Evolutionary conservation across 2,113 vertebrate genomes (phyloP), one percentile per base, ranked within the genome.

Genomic region (Rhegmatorhina hoffmannsi): DNA sequence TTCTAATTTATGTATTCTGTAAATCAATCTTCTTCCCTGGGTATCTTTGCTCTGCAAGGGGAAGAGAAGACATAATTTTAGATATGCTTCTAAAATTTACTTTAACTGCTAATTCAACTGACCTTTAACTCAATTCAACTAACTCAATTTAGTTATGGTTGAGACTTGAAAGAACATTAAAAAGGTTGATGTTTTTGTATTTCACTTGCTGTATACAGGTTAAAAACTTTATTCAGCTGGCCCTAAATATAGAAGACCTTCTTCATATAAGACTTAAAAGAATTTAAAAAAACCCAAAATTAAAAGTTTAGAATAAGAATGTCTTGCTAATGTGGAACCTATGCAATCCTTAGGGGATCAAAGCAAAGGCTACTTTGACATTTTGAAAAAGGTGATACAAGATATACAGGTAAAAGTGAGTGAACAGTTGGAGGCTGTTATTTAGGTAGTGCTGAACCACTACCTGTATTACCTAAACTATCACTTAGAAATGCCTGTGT

Each of bases 101-200:
- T 63, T 69, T 55, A 59, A 29, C 24, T 79, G 21, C 16, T 11
- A 16, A 40, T 76, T 83, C 60, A 53, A 40, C 47, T 31, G 62
- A 40, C 18, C 23, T 53, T 25, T 53, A 47, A 53, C 11, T 25
- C 9, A 38, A 55, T 83, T 67, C 38, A 68, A 53, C 16, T 17
- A 47, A 17, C 7, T 24, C 6, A 17, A 7, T 68, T 53, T 72
- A 34, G 13, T 4, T 63, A 31, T 72, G 70, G 67, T 67, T 44
- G 59, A 14, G 33, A n/a, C 67, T 59, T 70, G 46, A 75, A 62
- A 9, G 43, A 44, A 29, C 12, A 11, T 20, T 0, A 0, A 31
- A 62, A 69, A 79, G 2, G 6, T 29, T 70, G 40, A 24, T 73
- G 13, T 26, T 85, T 66, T 52, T 90, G 38, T 46, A 62, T 14